Evolutionary conservation across 2,797 vertebrate genomes (phyloP), one percentile per base, ranked within the genome.

Genomic region (Macrochelys suwanniensis): DNA sequence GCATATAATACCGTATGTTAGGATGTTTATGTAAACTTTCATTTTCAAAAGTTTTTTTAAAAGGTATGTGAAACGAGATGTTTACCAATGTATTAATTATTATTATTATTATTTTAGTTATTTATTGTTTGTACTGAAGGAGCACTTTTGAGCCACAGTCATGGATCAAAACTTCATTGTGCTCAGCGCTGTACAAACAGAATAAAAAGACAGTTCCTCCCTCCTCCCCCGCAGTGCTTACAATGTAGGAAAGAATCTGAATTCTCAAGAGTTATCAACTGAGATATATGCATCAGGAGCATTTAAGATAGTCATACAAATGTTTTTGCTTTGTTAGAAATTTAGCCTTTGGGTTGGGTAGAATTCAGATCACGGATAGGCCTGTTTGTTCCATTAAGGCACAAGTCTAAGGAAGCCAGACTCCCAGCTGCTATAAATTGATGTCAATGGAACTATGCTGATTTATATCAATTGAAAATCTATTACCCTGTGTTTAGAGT

Each of bases 241-340:
- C 45, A 51, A 2, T 37, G 47, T 68, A 68, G 77, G 28, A 16
- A 51, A 85, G n/a, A 71, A 71, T 10, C 26, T 68, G 15, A 85
- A 74, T 12, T 79, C 78, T 50, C 31, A 80, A 85, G 59, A 11
- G 5, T 57, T 42, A 37, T 86, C 28, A 54, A 0, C 0, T 45
- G 3, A 9, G 57, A 17, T 85, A 54, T 2, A 12, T 31, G 37
- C 13, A 25, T 74, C 28, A 56, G 65, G 85, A 59, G 25, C 80
- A 65, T 6, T 59, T 83, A 45, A 19, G 2, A 84, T 89, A 84
- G 19, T 0, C 42, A 87, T 3, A 19, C 26, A 79, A 89, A 71
- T 71, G 5, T 7, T 1, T 82, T 80, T 1, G 0, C 0, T 0
- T 57, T 71, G 1, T 19, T 54, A 61, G n/a, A 23, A 61, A 8